Conservation (phyloP, 2,113 vertebrate species). For the Sprattus sprattus region DNA sequence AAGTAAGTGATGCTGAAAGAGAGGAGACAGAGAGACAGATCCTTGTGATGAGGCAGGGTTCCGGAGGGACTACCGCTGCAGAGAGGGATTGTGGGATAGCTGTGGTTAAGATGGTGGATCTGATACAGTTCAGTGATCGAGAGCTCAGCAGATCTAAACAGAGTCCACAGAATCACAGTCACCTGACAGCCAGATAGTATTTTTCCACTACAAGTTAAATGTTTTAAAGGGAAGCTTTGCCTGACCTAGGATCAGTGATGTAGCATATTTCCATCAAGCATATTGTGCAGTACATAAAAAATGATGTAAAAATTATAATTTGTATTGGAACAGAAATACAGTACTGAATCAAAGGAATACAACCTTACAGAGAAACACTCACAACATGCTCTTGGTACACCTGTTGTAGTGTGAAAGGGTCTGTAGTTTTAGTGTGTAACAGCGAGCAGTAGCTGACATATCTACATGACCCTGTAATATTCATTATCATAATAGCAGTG, state of each 20-base stretch:
- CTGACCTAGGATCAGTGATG: background rate
- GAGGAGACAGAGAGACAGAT: constrained; percentile 6
- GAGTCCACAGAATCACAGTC: background rate
- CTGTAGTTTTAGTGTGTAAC: background rate
- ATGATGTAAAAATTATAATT: background rate
- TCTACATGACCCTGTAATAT: background rate
- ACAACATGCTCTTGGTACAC: background rate
- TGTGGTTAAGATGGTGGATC: constrained; percentile 34
- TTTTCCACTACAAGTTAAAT: background rate
- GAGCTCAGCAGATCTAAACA: background rate
- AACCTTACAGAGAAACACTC: background rate
- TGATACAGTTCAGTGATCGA: background rate
- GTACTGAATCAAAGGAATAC: background rate
- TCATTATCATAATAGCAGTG: background rate
- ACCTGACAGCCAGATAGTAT: background rate
- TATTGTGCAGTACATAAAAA: background rate
- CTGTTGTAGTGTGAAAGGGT: background rate
- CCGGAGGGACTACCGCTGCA: background rate
- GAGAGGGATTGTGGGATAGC: constrained; percentile 40
- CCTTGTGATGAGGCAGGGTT: background rate
- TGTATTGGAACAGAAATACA: background rate
- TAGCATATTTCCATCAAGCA: background rate
- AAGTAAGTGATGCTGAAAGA: background rate
- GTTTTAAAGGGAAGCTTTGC: background rate
- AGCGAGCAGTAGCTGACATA: background rate